Evolutionary conservation across 1,140 invertebrate species (phyloP).

Genomic region (Drosophila lacertosa): DNA sequence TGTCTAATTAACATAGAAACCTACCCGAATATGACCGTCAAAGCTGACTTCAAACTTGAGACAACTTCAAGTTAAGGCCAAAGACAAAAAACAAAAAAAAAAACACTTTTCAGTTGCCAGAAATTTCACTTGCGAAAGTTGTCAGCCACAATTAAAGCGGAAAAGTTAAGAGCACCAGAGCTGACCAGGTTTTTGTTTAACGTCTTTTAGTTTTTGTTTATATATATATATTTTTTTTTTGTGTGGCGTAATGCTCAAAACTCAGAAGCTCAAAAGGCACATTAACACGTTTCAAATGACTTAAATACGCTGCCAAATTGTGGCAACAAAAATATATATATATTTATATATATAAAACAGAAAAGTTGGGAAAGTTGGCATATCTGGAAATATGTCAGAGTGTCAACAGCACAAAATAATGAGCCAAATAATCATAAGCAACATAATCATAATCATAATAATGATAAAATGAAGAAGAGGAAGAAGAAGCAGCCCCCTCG

Average conservation of each 20-base stretch:
- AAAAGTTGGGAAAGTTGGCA: constrained; percentile 59
- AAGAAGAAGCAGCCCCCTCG: constrained; percentile 7
- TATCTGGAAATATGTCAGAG: constrained; percentile 72
- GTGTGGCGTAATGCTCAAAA: constrained; percentile 56
- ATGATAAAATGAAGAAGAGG: constrained; percentile 19
- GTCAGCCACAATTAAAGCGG: constrained; percentile 46
- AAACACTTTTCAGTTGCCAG: constrained; percentile 43
- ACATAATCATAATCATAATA: constrained; percentile 44
- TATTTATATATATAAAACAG: constrained; percentile 28
- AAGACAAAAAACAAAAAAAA: constrained; percentile 29
- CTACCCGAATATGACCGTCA: constrained; percentile 13
- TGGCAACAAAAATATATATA: constrained; percentile 58
- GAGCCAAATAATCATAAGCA: constrained; percentile 50
- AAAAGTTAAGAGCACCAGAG: constrained; percentile 32
- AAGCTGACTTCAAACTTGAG: constrained; percentile 8
- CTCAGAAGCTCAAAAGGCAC: constrained; percentile 53
- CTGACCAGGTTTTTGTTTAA: constrained; percentile 21
- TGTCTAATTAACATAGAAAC: constrained; percentile 68
- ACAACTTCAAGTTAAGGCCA: constrained; percentile 22
- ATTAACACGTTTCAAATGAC: constrained; percentile 73
- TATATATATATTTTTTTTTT: not conserved
- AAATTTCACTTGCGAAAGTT: constrained; percentile 72
- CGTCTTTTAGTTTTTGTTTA: constrained; percentile 22
- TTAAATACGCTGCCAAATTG: constrained; percentile 56
- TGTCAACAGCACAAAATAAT: constrained; percentile 57